Base-by-base conservation (phyloP, 2,888 invertebrate species). In the Loripinus fragilis region DNA sequence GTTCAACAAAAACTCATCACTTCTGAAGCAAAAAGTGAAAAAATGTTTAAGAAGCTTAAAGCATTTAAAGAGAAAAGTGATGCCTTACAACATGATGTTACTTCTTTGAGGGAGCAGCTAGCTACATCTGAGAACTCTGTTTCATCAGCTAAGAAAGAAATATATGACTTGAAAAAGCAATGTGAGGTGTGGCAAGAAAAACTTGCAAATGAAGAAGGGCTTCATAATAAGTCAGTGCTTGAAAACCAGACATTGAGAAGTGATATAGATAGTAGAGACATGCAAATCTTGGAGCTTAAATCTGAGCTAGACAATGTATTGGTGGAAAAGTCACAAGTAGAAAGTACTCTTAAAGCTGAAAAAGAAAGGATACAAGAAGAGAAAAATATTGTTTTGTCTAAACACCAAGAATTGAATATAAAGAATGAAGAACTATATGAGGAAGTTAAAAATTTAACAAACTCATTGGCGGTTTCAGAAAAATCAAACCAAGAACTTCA, bases 11-110 rank as follows among this genome's bases (percentile, higher is more conserved):
- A 68, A 41, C 42, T 82, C 0, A 25, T 60, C 23, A 45, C 45
- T 15, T 52, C 65, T 12, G 78, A 82, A 48, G 42, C 76, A 35
- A 86, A 86, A 48, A 77, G 83, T 71, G 85, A 85, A 64, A 87
- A 86, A 64, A 85, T 97, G 84, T 94, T 98, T 86, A 96, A 96
- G 89, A 98, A 97, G 93, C 94, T 98, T 60, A 98, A 97, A 93
- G 96, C 97, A 91, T 95, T 97, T 73, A 98, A 97, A 93, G 93
- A 93, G 73, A 94, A 93, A 81, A 93, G 93, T 87, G 94, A 94
- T 28, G 72, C 60, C n/a, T 71, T 80, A 15, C 80, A 83, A 65
- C 70, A 71, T 23, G 78, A 81, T 74, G 71, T 81, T 48, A 76
- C 73, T 33, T 52, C 66, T 60, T 52, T 85, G n/a, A 78, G 78